Base-by-base conservation (phyloP, 2,888 invertebrate genomes). In the Steinernema hermaphroditum region DNA sequence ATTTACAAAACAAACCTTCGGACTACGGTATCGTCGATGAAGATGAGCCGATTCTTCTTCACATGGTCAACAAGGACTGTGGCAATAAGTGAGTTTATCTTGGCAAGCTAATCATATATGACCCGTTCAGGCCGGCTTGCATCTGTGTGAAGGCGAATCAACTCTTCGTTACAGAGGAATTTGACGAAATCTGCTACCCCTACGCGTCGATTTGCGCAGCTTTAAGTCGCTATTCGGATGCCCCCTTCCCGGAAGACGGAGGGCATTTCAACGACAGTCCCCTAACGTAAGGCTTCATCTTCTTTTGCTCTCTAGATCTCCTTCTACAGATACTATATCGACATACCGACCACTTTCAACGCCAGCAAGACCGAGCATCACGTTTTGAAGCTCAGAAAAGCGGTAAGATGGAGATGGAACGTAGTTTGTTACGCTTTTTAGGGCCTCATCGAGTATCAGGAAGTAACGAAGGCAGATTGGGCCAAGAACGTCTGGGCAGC, bases 141-240 rank as follows among this genome's bases (percentile, higher is more conserved):
- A 9, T 46, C 22, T 46, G 46, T 19, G 46, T 46, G n/a, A 46
- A 46, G 22, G 46, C 46, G 16, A 46, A 4, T 46, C 46, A 46
- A n/a, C 16, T 46, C 46, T 46, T 46, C 22, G 46, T 46, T 6
- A 46, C 46, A 16, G 46, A 46, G 22, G n/a, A n/a, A n/a, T 46
- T 19, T n/a, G 22, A 46, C n/a, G 2, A 4, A 2, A 4, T 46
- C 8, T 46, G 46, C n/a, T 46, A 46, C 46, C 46, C 46, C 8
- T 46, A 46, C 46, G n/a, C 46, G 8, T 46, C 46, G 46, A 46
- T 46, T n/a, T 46, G 46, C 46, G 43, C 43, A n/a, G n/a, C n/a
- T n/a, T n/a, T n/a, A n/a, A n/a, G n/a, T n/a, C n/a, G n/a, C n/a
- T 8, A 41, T 41, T 41, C 43, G 43, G 43, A 41, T 9, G 43